A percentile compares a stretch with the other conserved stretches of the same genome.
Evolutionary conservation across 2,888 invertebrate genomes (phyloP).

Genomic region (Xylota segnis): DNA sequence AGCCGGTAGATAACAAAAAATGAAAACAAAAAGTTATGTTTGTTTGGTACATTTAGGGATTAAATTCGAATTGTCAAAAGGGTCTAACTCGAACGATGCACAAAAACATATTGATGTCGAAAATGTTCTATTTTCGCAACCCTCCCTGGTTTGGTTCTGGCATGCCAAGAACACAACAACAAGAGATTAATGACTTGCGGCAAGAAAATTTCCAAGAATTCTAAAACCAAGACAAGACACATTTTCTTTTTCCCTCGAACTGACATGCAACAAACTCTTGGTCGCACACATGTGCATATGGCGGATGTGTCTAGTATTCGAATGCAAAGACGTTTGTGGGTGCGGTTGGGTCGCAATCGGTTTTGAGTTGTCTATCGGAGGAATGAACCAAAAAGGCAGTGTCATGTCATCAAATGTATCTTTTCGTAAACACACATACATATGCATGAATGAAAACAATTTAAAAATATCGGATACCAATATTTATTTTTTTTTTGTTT

Average conservation of each 20-base stretch:
- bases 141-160: background rate
- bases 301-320: background rate
- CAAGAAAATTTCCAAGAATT: constrained; percentile 26
- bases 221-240: constrained; percentile 12
- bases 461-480: background rate
- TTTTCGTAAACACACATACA: background rate
- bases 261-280: constrained; percentile 15
- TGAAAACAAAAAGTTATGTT: constrained; percentile 1
- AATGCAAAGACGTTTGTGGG: constrained; percentile 29
- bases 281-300: background rate
- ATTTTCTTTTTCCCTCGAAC: constrained; percentile 14
- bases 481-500: no score
- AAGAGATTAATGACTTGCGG: constrained; percentile 33
- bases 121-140: background rate
- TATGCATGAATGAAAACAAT: background rate
- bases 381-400: constrained; percentile 25
- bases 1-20: background rate
- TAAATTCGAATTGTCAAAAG: background rate
- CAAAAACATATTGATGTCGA: background rate
- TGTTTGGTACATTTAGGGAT: background rate
- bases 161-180: background rate
- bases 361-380: background rate
- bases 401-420: constrained; percentile 16
- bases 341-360: constrained; percentile 2
- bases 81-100: background rate